Evolutionary conservation across 2,888 invertebrate species (phyloP), one percentile per base, ranked within the genome.

Genomic region (Amphipoea lucens): DNA sequence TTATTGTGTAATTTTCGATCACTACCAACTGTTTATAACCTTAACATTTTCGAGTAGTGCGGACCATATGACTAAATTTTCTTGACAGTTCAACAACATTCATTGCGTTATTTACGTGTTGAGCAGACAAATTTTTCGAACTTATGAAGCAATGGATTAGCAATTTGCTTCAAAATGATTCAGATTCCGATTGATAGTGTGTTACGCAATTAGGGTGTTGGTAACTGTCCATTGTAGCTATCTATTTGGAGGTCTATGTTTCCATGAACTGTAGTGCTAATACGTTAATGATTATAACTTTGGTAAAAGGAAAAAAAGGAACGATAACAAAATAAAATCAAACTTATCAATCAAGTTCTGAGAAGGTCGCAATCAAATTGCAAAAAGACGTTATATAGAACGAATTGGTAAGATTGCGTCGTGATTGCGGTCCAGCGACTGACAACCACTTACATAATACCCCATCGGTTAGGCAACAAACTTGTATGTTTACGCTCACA

Each of bases 401-500:
- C 45, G 83, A 79, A 83, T 85, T 86, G 86, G 76, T 65, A 74
- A 78, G 81, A 86, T 86, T 84, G 76, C 76, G 76, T 81, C 75
- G 82, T 82, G 84, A 88, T 87, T 85, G 86, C 82, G 86, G 84
- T 79, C 78, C 69, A 70, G 72, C 73, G 76, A 80, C 83, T 84
- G 85, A 84, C 83, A 87, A 86, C 83, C 86, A 87, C 91, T 91
- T 93, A 93, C 90, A 93, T 94, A 94, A 92, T 94, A 87, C 82
- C 74, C 87, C 93, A 90, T 91, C 89, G 91, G 92, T 92, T 90
- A 92, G 91, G 94, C 94, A 94, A 95, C 95, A 95, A 96, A 96
- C 94, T 96, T 96, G 94, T 94, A 93, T 96, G 96, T 96, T 96
- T 96, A 96, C 95, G 92, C 91, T 90, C 84, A 87, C 89, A 85